Evolutionary conservation across 1,140 invertebrate genomes (phyloP).

Genomic region (Procambarus clarkii): DNA sequence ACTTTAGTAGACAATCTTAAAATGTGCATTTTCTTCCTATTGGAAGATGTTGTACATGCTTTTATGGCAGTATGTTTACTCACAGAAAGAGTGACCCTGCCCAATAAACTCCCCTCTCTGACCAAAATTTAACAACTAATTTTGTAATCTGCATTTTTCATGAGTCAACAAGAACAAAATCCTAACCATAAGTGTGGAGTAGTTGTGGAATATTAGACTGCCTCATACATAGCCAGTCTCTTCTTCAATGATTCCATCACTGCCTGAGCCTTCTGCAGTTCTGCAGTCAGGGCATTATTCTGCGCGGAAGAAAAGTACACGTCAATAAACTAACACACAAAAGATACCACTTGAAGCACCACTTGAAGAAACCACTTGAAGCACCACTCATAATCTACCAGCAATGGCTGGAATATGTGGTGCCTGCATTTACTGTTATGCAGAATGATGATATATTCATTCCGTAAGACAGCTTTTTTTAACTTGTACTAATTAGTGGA

Average conservation of each 20-base stretch:
- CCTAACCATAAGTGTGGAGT: constrained; percentile 24
- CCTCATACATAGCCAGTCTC: constrained; percentile 60
- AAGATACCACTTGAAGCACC: neutral
- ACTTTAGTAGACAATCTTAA: no score
- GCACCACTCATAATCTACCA: no score
- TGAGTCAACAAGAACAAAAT: constrained; percentile 12
- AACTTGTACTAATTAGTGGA: no score
- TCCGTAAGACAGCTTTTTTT: neutral
- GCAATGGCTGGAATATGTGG: neutral
- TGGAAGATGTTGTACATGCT: no score
- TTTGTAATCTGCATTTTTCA: neutral
- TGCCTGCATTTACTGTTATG: neutral
- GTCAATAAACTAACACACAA: neutral
- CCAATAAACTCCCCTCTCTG: no score
- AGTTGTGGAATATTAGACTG: constrained; percentile 33
- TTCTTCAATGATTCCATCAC: constrained; percentile 57
- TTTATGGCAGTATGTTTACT: no score
- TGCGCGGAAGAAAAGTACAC: constrained; percentile 22
- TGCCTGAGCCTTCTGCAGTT: constrained; percentile 56
- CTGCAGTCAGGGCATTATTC: constrained; percentile 56
- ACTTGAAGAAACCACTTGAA: no score
- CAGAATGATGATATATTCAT: neutral
- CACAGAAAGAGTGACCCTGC: no score
- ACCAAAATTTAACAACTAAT: neutral
- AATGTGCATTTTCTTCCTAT: no score